Base-by-base conservation (phyloP, 2,797 vertebrate genomes). In the Iguana delicatissima region DNA sequence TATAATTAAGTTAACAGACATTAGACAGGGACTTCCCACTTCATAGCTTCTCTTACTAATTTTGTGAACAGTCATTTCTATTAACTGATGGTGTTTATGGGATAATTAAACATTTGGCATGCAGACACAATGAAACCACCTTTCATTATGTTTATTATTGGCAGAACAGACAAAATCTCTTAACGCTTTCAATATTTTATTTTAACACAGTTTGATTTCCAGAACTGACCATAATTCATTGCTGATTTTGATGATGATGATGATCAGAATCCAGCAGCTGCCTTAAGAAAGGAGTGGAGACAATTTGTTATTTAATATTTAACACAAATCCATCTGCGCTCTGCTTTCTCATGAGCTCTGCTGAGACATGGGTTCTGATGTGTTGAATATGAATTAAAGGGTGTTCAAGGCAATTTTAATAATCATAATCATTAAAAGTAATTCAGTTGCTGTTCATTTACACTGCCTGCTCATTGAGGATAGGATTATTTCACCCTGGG, bases 41-140 rank as follows among this genome's bases (percentile, higher is more conserved):
- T 91, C 91, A 94, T 87, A 94, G 91, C 94, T 92, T 94, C 94
- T 90, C 88, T 93, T 96, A 38, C 89, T 94, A 93, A 90, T 93
- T 4, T 1, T 77, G 6, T 0, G 24, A 0, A 24, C 88, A 55
- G 0, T 69, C 29, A 0, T 57, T 0, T 35, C 59, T 55, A 0
- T 35, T 76, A 46, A 0, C 0, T 84, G 2, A 29, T 32, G 0
- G 32, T 57, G 2, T 80, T 26, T 69, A 0, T 76, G 14, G 55
- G 13, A 38, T 4, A 26, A 0, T 13, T 50, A 74, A 0, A 90
- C n/a, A 72, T 4, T 1, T 0, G 50, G 0, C 42, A 69, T 14
- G 24, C 38, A 10, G 20, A 4, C n/a, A 0, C 0, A 80, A 9
- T n/a, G 0, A 2, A 1, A 4, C 0, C 3, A 0, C 74, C 14